Base-by-base conservation (phyloP, 2,888 invertebrate species). In the Epinotia brunnichana region DNA sequence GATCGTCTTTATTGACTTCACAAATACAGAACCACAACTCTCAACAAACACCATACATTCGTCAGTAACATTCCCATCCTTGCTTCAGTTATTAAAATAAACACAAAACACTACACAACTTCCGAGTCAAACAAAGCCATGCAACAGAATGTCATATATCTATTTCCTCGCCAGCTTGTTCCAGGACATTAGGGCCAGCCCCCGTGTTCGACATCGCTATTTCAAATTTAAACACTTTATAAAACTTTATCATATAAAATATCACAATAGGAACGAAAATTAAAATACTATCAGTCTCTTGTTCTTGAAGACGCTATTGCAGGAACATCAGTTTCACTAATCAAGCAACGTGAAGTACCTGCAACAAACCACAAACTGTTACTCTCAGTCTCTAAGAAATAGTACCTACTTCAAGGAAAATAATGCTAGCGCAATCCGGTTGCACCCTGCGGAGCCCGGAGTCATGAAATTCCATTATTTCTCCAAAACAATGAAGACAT, bases 221-320 rank as follows among this genome's bases (percentile, higher is more conserved):
- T 67, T 48, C n/a, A 7, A 44, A 73, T 59, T 51, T 57, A 21
- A 35, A 67, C 60, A 48, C 39, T 67, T 66, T 21, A 19, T 19
- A 61, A 56, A 68, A 56, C 53, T n/a, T 69, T 63, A 57, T 57
- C 41, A 66, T 77, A 81, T 83, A 76, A 81, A 80, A 83, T 88
- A 90, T 89, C 87, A 89, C 86, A 88, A 82, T 83, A 81, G 77
- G 76, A 77, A 82, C 63, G 35, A 63, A 63, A 76, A 82, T 82
- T 82, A 85, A 80, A 90, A 89, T 90, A 87, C 90, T 91, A 90
- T 91, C 92, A 91, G 92, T 92, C 92, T 92, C 90, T 83, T 79
- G 74, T 82, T 69, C 35, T 73, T 83, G 78, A 79, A 77, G 80
- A 83, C 80, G 83, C 81, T 81, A 77, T 75, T 74, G 73, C 81